These are phyloP conservation scores for Pristionchus maxplancki DNA, from an alignment of 2,888 invertebrate species.

Conservation along the genomic window DNA sequence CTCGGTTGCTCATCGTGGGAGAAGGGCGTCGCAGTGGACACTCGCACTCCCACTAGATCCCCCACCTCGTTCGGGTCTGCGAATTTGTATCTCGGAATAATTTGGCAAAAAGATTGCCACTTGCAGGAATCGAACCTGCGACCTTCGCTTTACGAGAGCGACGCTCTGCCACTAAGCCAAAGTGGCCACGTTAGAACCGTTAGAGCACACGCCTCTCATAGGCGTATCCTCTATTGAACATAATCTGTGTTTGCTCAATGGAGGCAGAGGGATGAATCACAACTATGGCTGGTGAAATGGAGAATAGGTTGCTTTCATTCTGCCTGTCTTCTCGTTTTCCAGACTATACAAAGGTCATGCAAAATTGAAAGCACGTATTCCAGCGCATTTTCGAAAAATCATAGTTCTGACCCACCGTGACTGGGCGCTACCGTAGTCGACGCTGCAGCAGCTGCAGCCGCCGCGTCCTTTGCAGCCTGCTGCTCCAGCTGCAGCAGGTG, in stretches of 20 bases:
- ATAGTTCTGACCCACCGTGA: neutral
- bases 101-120: conserved; percentile 14
- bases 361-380: no score
- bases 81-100: no score
- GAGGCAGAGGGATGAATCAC: neutral
- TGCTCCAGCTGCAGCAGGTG: conserved; percentile 21
- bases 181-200: neutral
- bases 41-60: neutral
- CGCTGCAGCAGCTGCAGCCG: neutral
- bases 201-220: neutral
- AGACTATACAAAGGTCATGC: no score
- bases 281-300: neutral
- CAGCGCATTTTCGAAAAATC: no score
- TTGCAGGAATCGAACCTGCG: conserved; percentile 46
- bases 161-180: conserved; percentile 45
- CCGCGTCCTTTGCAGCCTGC: conserved; percentile 29
- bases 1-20: neutral
- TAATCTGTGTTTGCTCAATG: neutral
- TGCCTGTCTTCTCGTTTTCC: no score
- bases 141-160: conserved; percentile 47
- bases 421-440: neutral
- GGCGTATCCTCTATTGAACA: neutral
- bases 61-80: neutral
- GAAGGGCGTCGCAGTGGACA: conserved; percentile 19
- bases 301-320: no score